Evolutionary conservation across 2,888 invertebrate species (phyloP).

Genomic region (Drepana falcataria): DNA sequence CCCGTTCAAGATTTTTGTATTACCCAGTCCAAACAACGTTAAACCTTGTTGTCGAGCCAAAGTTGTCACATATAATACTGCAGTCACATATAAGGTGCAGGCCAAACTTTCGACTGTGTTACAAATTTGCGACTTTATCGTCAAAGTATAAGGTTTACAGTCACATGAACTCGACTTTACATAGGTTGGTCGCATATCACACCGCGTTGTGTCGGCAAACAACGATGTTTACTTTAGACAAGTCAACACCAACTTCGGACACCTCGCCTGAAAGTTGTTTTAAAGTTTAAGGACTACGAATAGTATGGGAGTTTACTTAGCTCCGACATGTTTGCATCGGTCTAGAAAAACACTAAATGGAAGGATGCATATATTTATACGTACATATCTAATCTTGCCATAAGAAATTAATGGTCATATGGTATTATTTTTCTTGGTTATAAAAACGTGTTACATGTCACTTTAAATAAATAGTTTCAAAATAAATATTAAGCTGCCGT

Average conservation of each 20-base stretch:
- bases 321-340: neutral
- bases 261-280: constrained; percentile 32
- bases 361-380: too few species aligned
- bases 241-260: constrained; percentile 43
- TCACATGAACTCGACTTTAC: constrained; percentile 11
- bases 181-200: constrained; percentile 28
- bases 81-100: constrained; percentile 9
- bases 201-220: constrained; percentile 35
- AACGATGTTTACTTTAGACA: constrained; percentile 41
- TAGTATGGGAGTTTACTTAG: neutral
- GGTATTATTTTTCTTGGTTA: too few species aligned
- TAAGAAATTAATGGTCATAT: too few species aligned
- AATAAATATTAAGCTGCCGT: too few species aligned
- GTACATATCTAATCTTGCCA: too few species aligned
- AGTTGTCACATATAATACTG: constrained; percentile 35
- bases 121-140: constrained; percentile 8
- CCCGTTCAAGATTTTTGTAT: neutral
- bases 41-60: constrained; percentile 19
- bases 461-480: too few species aligned
- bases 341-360: too few species aligned
- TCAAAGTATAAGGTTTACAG: constrained; percentile 22
- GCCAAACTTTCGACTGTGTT: too few species aligned
- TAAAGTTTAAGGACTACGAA: constrained; percentile 13
- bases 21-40: neutral
- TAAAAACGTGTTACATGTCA: too few species aligned